phyloP scores from a whole-genome alignment of 2,888 invertebrate species.

The Epsilonema sp. region DNA sequence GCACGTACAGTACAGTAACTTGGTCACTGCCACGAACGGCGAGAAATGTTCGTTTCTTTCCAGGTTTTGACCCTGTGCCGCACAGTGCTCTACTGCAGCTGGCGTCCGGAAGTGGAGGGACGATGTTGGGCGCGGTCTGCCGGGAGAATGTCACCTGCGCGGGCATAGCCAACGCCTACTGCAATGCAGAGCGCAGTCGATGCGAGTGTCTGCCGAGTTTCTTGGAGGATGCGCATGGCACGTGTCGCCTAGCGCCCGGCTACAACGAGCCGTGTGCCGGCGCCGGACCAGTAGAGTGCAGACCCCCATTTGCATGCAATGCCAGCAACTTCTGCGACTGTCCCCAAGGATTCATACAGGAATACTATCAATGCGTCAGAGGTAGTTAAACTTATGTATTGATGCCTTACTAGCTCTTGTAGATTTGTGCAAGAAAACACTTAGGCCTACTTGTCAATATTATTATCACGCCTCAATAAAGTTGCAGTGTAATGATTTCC shows the following conservation, averaged over 20 bases:
- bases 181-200: constrained; percentile 5
- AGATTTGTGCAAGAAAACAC: not conserved
- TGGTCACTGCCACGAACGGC: too few relatives aligned
- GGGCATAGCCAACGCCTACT: constrained; percentile 5
- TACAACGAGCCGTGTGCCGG: constrained; percentile 9
- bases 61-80: too few relatives aligned
- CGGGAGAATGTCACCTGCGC: constrained; percentile 6
- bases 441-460: too few relatives aligned
- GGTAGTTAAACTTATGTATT: not conserved
- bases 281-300: constrained; percentile 3
- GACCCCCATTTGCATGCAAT: constrained; percentile 9
- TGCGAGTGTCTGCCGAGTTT: constrained; percentile 8
- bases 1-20: too few relatives aligned
- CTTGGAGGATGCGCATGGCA: not conserved
- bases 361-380: constrained; percentile 9
- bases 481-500: not conserved
- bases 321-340: constrained; percentile 9
- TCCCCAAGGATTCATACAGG: constrained; percentile 8
- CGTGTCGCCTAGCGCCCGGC: constrained; percentile 7
- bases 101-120: too few relatives aligned
- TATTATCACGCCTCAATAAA: too few relatives aligned
- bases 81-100: too few relatives aligned
- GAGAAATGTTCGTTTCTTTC: too few relatives aligned
- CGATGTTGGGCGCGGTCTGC: constrained; percentile 8
- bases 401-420: too few relatives aligned